phyloP scores from a whole-genome alignment of 2,113 vertebrate species.

The Hippolais icterina region DNA sequence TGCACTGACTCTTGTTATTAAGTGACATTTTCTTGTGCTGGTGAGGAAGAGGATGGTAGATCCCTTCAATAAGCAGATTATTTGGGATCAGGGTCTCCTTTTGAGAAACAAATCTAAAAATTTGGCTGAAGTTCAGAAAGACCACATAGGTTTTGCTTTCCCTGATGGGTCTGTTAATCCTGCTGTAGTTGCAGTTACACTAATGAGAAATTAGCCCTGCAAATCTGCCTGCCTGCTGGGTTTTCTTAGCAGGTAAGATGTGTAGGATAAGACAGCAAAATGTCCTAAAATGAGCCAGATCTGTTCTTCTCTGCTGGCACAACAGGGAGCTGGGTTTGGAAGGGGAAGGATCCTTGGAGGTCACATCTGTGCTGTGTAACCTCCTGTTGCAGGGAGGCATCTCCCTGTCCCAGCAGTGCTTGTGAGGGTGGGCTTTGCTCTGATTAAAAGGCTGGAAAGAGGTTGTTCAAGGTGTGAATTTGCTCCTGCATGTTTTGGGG shows the following conservation, averaged over 20 bases:
- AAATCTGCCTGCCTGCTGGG: neutral
- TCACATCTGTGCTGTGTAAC: neutral
- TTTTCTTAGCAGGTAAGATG: neutral
- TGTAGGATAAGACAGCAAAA: neutral
- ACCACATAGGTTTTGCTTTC: neutral
- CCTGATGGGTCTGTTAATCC: neutral
- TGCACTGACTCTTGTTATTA: neutral
- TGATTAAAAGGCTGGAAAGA: neutral
- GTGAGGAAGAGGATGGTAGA: neutral
- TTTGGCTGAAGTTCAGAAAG: neutral
- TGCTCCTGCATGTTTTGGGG: rapidly evolving
- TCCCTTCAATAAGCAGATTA: neutral
- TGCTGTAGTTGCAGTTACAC: neutral
- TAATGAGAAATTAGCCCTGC: conserved; percentile 26
- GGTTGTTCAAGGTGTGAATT: rapidly evolving
- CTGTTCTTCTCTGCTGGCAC: neutral
- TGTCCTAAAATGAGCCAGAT: neutral
- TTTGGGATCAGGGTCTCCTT: neutral
- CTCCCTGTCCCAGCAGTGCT: neutral
- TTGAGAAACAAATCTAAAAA: neutral
- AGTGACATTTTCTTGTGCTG: neutral
- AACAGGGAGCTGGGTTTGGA: neutral
- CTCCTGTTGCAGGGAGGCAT: rapidly evolving
- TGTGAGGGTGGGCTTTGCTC: neutral
- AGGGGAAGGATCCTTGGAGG: neutral